Evolutionary conservation across 2,888 invertebrate genomes (phyloP).

Genomic region (Stegana nigrithorax): DNA sequence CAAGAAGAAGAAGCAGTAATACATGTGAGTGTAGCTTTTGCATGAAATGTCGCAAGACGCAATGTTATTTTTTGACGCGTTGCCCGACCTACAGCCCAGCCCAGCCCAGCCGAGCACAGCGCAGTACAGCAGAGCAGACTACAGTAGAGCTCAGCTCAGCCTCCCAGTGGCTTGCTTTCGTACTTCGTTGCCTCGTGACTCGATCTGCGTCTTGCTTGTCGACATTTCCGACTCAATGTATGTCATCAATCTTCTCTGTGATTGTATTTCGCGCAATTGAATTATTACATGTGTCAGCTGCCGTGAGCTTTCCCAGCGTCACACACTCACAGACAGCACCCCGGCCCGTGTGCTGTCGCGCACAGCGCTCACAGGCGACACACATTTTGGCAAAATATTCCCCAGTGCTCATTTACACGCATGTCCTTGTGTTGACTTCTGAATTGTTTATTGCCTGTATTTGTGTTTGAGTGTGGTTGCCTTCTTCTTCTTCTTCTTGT

Average conservation of each 20-base stretch:
- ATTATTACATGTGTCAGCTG: slow-evolving; percentile 51
- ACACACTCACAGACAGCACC: no score
- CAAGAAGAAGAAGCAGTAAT: no score
- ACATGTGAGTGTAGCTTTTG: no score
- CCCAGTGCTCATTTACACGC: slow-evolving; percentile 50
- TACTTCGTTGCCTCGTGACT: no score
- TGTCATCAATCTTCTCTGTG: slow-evolving; percentile 50
- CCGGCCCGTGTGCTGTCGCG: background rate
- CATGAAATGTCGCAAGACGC: slow-evolving; percentile 3
- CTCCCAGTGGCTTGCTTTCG: no score
- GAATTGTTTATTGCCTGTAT: slow-evolving; percentile 13
- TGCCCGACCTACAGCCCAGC: no score
- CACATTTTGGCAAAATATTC: slow-evolving; percentile 4
- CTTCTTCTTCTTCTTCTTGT: slow-evolving; percentile 24
- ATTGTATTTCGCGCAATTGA: slow-evolving; percentile 45
- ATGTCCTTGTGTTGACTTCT: slow-evolving; percentile 30
- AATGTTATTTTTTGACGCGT: no score
- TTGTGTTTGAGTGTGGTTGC: slow-evolving; percentile 36
- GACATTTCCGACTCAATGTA: slow-evolving; percentile 50
- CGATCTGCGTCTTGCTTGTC: no score
- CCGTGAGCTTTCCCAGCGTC: background rate
- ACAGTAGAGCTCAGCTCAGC: no score
- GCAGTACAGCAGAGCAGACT: no score
- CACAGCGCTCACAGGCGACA: background rate
- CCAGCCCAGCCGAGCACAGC: no score